phyloP scores from a whole-genome alignment of 1,140 invertebrate genomes.

The Dendroctonus valens region DNA sequence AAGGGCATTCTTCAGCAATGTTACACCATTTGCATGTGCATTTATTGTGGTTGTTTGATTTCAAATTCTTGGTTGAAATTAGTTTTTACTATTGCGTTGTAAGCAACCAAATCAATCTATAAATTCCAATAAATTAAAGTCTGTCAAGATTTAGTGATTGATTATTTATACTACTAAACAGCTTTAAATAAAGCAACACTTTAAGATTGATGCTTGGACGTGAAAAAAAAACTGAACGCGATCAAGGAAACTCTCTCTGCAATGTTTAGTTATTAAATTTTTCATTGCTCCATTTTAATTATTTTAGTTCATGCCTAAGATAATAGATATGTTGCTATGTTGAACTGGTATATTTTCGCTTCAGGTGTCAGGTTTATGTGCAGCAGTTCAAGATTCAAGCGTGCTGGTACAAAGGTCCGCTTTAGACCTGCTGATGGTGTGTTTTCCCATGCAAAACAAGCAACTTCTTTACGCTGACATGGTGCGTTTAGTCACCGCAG shows the following conservation, averaged over 20 bases:
- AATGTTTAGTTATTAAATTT: not conserved
- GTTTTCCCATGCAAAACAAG: slow-evolving; percentile 83
- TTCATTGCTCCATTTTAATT: not conserved
- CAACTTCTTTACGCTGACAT: slow-evolving; percentile 74
- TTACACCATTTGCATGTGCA: too few relatives aligned
- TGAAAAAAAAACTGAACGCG: too few relatives aligned
- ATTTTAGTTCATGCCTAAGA: not conserved
- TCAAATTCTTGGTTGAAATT: too few relatives aligned
- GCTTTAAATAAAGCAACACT: too few relatives aligned
- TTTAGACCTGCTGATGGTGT: slow-evolving; percentile 79
- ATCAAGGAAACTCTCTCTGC: not conserved
- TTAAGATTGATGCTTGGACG: too few relatives aligned
- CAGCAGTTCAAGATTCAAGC: slow-evolving; percentile 75
- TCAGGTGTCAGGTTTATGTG: slow-evolving; percentile 55
- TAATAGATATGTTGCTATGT: not conserved
- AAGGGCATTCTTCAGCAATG: slow-evolving; percentile 24
- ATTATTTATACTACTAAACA: too few relatives aligned
- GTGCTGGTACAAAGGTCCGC: slow-evolving; percentile 86
- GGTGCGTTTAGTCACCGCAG: slow-evolving; percentile 75
- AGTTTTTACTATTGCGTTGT: too few relatives aligned
- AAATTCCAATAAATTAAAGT: too few relatives aligned
- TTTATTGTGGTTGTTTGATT: too few relatives aligned
- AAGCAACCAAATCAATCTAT: too few relatives aligned
- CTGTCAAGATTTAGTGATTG: too few relatives aligned
- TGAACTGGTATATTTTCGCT: slow-evolving; percentile 8